phyloP scores from a whole-genome alignment of 2,797 vertebrate species.

The Thalassophryne amazonica region DNA sequence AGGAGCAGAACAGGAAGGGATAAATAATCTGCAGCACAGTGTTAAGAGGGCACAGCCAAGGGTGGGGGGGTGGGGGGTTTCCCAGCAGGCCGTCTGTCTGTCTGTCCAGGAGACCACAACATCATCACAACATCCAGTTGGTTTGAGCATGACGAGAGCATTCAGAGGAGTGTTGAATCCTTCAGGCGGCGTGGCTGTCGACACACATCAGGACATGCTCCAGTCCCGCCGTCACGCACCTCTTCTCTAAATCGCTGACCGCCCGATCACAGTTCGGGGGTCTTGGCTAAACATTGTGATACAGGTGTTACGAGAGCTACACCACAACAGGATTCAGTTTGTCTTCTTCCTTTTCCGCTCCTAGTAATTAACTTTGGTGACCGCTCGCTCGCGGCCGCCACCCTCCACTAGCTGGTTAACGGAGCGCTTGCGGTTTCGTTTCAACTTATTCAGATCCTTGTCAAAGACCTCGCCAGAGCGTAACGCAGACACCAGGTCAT shows the following conservation, averaged over 20 bases:
- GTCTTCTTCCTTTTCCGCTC: not conserved
- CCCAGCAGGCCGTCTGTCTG: conserved; percentile 60
- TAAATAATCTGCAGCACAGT: conserved; percentile 45
- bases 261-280: conserved; percentile 6
- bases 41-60: conserved; percentile 35
- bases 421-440: conserved; percentile 92
- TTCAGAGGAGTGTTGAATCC: conserved; percentile 28
- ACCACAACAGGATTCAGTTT: conserved; percentile 24
- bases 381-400: conserved; percentile 85
- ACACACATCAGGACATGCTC: conserved; percentile 9
- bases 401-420: conserved; percentile 87
- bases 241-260: conserved; percentile 14
- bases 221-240: conserved; percentile 49
- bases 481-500: conserved; percentile 93
- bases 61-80: conserved; percentile 46
- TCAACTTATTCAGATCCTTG: conserved; percentile 97
- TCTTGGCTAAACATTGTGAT: conserved; percentile 19
- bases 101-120: conserved; percentile 31
- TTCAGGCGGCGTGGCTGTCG: conserved; percentile 26
- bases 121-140: conserved; percentile 15
- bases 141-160: conserved; percentile 43
- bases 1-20: conserved; percentile 24
- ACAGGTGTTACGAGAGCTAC: conserved; percentile 33
- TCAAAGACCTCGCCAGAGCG: conserved; percentile 97
- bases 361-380: conserved; percentile 93